These are phyloP conservation scores for Rhea americana DNA, from an alignment of 2,113 vertebrate species.

Conservation along the genomic window DNA sequence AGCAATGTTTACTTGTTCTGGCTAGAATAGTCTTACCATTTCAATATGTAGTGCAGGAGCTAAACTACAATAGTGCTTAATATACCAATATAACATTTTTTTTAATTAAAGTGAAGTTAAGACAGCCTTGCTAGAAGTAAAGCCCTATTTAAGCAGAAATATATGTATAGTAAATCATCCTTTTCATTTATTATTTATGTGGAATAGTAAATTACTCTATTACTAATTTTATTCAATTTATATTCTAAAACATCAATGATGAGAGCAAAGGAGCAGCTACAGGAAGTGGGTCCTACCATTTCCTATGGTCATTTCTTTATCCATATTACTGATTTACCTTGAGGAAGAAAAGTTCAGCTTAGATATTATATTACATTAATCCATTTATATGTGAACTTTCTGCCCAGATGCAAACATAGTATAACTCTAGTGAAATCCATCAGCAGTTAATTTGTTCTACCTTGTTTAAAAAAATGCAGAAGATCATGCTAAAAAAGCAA, in stretches of 20 bases:
- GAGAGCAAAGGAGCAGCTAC: not conserved
- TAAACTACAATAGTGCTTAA: not conserved
- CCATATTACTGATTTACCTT: not conserved
- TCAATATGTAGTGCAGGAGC: not conserved
- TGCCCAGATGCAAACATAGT: not conserved
- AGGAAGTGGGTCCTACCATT: constrained; percentile 37
- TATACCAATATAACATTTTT: constrained; percentile 14
- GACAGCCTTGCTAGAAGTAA: not conserved
- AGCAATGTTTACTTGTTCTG: not conserved
- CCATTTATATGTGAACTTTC: not conserved
- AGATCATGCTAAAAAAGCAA: not conserved
- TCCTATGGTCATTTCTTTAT: constrained; percentile 22
- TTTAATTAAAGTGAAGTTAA: constrained; percentile 50
- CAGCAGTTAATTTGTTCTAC: not conserved
- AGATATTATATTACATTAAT: not conserved
- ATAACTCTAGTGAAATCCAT: not conserved
- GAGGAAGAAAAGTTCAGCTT: not conserved
- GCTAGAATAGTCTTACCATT: not conserved
- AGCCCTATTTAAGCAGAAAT: constrained; percentile 30
- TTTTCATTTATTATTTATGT: constrained; percentile 61
- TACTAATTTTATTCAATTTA: constrained; percentile 55
- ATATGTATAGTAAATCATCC: constrained; percentile 26
- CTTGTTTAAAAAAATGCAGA: not conserved
- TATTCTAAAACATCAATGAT: constrained; percentile 35
- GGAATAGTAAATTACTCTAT: constrained; percentile 55